Evolutionary conservation across 2,888 invertebrate species (phyloP).

Genomic region (Drosophila mayaguana): DNA sequence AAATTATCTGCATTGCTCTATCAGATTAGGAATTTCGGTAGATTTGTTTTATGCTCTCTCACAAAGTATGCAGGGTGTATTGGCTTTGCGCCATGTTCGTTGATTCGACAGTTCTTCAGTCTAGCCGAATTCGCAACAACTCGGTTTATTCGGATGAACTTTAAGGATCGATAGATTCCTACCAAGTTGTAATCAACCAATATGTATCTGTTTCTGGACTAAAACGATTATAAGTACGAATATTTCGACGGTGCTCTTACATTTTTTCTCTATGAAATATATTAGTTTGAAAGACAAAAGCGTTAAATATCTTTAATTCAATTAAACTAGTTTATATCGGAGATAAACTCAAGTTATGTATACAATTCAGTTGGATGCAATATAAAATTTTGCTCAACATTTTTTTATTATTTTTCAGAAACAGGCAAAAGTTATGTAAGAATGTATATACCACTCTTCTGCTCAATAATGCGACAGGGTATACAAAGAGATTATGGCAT

Average conservation of each 20-base stretch:
- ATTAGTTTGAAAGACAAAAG: not conserved
- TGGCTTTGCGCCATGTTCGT: not conserved
- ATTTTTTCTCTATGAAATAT: too few species aligned
- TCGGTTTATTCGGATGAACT: not conserved
- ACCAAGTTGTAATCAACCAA: not conserved
- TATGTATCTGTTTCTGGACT: not conserved
- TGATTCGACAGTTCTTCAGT: not conserved
- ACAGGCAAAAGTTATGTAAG: not conserved
- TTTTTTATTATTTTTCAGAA: not conserved
- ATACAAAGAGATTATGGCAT: not conserved
- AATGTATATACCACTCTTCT: not conserved
- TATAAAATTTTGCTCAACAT: not conserved
- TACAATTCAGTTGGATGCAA: not conserved
- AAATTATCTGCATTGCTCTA: constrained; percentile 16
- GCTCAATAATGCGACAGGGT: not conserved
- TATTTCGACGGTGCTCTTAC: not conserved
- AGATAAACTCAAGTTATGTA: not conserved
- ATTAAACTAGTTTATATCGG: too few species aligned
- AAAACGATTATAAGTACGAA: not conserved
- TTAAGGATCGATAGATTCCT: not conserved
- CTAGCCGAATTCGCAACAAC: not conserved
- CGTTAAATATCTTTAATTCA: not conserved
- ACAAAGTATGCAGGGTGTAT: not conserved
- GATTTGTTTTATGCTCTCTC: not conserved
- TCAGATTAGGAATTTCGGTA: not conserved